Conservation (phyloP, 2,888 invertebrate genomes). For the Drosophila neutralis region DNA sequence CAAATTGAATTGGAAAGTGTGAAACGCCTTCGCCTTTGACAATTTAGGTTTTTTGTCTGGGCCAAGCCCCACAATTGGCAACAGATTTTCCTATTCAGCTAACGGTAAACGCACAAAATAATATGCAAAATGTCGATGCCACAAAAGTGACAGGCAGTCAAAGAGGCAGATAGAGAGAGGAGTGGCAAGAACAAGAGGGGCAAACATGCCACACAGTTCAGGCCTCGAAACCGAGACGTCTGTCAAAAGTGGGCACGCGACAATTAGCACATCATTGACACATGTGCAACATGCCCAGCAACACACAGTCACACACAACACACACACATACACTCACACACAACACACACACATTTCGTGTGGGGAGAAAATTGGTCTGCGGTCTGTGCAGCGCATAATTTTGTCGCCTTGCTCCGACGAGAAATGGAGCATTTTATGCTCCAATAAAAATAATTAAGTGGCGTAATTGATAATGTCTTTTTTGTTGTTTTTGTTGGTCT, state of each 20-base stretch:
- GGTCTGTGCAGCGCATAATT: slow-evolving; percentile 1
- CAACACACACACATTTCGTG: slow-evolving; percentile 1
- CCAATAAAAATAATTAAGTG: slow-evolving; percentile 81
- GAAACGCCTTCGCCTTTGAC: slow-evolving; percentile 52
- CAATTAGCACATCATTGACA: slow-evolving; percentile 80
- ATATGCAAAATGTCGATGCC: slow-evolving; percentile 47
- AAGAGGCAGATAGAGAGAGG: neutral
- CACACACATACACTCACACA: slow-evolving; percentile 2
- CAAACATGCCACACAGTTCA: slow-evolving; percentile 39
- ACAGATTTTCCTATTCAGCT: slow-evolving; percentile 22
- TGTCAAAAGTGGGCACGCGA: slow-evolving; percentile 70
- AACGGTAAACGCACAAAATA: slow-evolving; percentile 35
- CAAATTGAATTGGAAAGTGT: slow-evolving; percentile 60
- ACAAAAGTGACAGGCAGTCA: slow-evolving; percentile 6
- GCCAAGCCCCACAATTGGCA: slow-evolving; percentile 59
- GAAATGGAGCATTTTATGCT: slow-evolving; percentile 80
- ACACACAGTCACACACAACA: slow-evolving; percentile 15
- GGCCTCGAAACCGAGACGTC: slow-evolving; percentile 28
- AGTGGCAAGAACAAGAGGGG: neutral
- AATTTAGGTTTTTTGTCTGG: slow-evolving; percentile 37
- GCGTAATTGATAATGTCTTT: slow-evolving; percentile 79
- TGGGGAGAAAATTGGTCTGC: slow-evolving; percentile 18
- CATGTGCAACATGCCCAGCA: slow-evolving; percentile 56
- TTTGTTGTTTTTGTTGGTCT: slow-evolving; percentile 21
- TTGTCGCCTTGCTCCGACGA: slow-evolving; percentile 44